phyloP scores from a whole-genome alignment of 2,113 vertebrate genomes.

The Zingel zingel region DNA sequence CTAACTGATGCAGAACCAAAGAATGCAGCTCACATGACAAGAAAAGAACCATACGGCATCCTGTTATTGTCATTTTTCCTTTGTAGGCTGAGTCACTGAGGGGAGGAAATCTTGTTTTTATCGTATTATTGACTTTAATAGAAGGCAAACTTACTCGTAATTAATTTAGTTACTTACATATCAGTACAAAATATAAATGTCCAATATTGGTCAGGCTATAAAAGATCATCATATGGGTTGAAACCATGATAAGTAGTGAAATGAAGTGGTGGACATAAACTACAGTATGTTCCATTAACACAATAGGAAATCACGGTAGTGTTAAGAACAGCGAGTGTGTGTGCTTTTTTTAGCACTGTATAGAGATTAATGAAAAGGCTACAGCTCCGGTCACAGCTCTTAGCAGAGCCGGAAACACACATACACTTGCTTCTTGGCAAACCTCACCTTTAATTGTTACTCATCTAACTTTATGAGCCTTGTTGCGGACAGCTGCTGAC shows the following conservation, averaged over 20 bases:
- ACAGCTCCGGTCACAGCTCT: slow-evolving; percentile 51
- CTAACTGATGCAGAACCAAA: neutral
- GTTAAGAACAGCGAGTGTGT: slow-evolving; percentile 23
- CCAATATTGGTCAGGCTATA: neutral
- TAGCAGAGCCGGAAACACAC: slow-evolving; percentile 30
- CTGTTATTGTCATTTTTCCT: slow-evolving; percentile 2
- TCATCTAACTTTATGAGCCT: slow-evolving; percentile 67
- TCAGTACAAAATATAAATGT: neutral
- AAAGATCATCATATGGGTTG: neutral
- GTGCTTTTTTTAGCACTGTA: slow-evolving; percentile 6
- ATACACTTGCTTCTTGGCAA: slow-evolving; percentile 53
- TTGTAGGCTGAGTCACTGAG: neutral
- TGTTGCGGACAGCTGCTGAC: slow-evolving; percentile 52
- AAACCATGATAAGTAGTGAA: slow-evolving; percentile 5
- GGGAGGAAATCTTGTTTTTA: neutral
- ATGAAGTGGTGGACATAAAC: slow-evolving; percentile 42
- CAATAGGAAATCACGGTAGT: slow-evolving; percentile 12
- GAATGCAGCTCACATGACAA: neutral
- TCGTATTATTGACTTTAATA: neutral
- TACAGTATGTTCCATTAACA: slow-evolving; percentile 45
- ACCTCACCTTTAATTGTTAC: slow-evolving; percentile 52
- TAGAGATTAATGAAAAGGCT: slow-evolving; percentile 61
- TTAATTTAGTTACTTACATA: neutral
- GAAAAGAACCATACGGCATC: slow-evolving; percentile 1
- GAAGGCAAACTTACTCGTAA: neutral